Evolutionary conservation across 1,140 invertebrate species (phyloP).

Genomic region (Pachypeltis micranthus): DNA sequence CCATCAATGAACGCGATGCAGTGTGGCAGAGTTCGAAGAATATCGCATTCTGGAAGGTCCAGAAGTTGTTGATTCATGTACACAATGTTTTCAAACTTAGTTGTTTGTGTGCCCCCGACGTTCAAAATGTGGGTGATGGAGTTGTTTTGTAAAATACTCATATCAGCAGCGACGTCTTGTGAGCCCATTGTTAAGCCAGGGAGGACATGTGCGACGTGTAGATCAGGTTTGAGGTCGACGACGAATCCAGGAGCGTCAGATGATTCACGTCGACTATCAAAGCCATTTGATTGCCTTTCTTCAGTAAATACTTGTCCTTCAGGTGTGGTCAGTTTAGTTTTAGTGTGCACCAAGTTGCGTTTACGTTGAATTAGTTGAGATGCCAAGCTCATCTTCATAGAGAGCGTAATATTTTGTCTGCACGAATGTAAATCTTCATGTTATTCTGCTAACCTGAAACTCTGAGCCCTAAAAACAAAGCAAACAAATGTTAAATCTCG

Average conservation of each 20-base stretch:
- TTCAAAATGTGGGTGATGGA: neutral
- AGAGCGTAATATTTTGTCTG: too few species aligned
- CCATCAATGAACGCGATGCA: conserved; percentile 46
- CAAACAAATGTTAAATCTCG: too few species aligned
- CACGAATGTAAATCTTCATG: too few species aligned
- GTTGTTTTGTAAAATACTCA: neutral
- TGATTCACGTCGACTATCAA: too few species aligned
- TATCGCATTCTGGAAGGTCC: conserved; percentile 56
- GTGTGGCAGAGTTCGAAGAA: conserved; percentile 39
- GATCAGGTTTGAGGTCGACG: neutral
- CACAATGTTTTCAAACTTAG: conserved; percentile 34
- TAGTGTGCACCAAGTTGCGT: too few species aligned
- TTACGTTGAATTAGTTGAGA: too few species aligned
- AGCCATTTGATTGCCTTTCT: too few species aligned
- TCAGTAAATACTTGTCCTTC: conserved; percentile 39
- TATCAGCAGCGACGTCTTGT: neutral
- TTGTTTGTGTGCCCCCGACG: too few species aligned
- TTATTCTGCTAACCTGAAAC: too few species aligned
- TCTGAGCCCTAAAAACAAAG: too few species aligned
- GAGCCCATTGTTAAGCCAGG: neutral
- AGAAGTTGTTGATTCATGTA: conserved; percentile 49
- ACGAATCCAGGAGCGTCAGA: neutral
- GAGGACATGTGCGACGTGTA: neutral
- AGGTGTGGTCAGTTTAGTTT: conserved; percentile 3
- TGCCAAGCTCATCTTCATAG: too few species aligned